These are phyloP conservation scores for Drosophila bifasciata DNA, from an alignment of 1,140 invertebrate species.

Conservation along the genomic window DNA sequence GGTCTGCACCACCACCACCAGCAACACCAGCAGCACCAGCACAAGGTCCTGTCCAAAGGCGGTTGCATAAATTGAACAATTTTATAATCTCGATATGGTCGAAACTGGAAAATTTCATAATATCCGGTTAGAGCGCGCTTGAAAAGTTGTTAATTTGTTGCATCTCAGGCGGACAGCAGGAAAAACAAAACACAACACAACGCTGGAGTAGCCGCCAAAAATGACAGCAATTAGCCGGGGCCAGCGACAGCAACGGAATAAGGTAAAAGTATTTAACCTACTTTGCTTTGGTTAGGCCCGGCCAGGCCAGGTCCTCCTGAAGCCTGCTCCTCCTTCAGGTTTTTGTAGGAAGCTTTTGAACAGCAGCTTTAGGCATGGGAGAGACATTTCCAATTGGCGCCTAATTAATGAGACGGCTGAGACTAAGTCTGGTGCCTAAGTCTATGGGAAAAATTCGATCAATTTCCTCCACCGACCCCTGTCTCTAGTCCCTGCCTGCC, in stretches of 20 bases:
- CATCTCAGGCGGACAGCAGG: constrained; percentile 28
- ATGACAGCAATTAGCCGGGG: constrained; percentile 70
- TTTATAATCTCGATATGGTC: constrained; percentile 76
- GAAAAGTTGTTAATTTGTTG: constrained; percentile 80
- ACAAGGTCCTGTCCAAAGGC: constrained; percentile 31
- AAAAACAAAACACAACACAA: constrained; percentile 43
- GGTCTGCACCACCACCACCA: neutral
- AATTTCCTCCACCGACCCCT: constrained; percentile 25
- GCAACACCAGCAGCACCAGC: neutral
- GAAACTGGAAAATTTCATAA: constrained; percentile 80
- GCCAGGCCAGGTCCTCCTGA: constrained; percentile 8
- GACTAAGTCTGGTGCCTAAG: constrained; percentile 49
- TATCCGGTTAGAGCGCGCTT: constrained; percentile 77
- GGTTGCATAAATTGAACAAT: constrained; percentile 79
- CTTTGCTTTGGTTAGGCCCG: constrained; percentile 51
- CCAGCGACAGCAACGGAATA: constrained; percentile 42
- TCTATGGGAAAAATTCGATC: constrained; percentile 24
- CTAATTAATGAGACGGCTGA: constrained; percentile 64
- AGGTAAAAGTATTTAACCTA: constrained; percentile 82
- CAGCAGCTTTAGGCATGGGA: constrained; percentile 4
- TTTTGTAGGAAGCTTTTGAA: constrained; percentile 64
- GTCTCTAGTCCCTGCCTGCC: neutral
- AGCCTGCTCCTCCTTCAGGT: constrained; percentile 10
- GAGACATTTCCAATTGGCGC: constrained; percentile 51
- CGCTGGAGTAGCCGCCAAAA: constrained; percentile 54